Percentiles rank a stretch among this genome's conserved stretches.
Conservation (phyloP, 2,888 invertebrate genomes). For the Lycocerus yunnanus region DNA sequence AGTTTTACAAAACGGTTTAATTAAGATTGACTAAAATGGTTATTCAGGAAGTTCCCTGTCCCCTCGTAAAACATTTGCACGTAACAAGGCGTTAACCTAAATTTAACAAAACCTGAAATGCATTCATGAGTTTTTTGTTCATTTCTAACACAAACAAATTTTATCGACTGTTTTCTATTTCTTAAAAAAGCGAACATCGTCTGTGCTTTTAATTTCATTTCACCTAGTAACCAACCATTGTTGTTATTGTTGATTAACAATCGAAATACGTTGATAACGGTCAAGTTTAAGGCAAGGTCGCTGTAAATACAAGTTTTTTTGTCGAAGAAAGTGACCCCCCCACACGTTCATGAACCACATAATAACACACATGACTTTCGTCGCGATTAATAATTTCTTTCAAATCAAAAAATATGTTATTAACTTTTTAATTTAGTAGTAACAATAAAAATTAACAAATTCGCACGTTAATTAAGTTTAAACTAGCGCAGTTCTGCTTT, state of each 20-base stretch:
- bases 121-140: neutral
- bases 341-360: neutral
- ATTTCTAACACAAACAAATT: neutral
- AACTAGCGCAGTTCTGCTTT: neutral
- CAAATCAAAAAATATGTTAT: neutral
- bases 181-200: neutral
- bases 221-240: neutral
- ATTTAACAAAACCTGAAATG: neutral
- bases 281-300: slow-evolving; percentile 5
- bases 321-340: neutral
- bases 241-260: slow-evolving; percentile 1
- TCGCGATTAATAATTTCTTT: neutral
- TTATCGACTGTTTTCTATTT: neutral
- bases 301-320: neutral
- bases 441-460: neutral
- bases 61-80: neutral
- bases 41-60: neutral
- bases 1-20: neutral
- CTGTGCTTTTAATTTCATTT: neutral
- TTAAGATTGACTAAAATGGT: neutral
- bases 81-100: neutral
- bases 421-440: neutral
- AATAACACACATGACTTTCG: neutral
- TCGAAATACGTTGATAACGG: neutral
- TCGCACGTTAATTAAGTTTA: neutral